Percentiles rank a stretch among this genome's conserved stretches.
Conservation (phyloP, 2,113 vertebrate species). For the Gadus macrocephalus region DNA sequence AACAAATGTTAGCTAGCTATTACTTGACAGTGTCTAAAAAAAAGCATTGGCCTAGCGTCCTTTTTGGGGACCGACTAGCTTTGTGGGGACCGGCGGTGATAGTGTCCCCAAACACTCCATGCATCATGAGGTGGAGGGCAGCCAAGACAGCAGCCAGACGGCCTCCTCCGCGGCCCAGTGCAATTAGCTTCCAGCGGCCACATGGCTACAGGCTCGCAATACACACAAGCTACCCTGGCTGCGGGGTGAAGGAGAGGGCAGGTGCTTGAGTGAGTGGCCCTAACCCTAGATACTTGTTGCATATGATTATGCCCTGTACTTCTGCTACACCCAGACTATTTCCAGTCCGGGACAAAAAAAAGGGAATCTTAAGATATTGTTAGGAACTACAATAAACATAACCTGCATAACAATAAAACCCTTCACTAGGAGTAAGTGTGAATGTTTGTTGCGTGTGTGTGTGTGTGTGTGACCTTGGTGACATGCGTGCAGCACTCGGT, state of each 20-base stretch:
- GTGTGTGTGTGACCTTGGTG: conserved; percentile 74
- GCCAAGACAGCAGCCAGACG: neutral
- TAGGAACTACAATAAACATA: too few relatives aligned
- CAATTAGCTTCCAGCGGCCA: neutral
- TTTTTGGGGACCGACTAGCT: neutral
- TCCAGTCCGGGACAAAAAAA: too few relatives aligned
- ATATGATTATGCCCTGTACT: too few relatives aligned
- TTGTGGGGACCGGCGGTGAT: conserved; percentile 20
- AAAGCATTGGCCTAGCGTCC: too few relatives aligned
- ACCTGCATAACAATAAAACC: neutral
- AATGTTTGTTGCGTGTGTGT: neutral
- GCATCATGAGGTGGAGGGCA: conserved; percentile 39
- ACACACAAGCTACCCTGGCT: neutral
- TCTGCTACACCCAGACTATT: too few relatives aligned
- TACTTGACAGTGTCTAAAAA: neutral
- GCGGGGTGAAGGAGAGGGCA: too few relatives aligned
- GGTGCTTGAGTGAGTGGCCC: too few relatives aligned
- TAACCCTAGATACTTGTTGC: neutral
- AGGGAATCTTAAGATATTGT: too few relatives aligned
- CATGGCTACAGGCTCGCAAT: too few relatives aligned
- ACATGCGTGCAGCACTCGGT: conserved; percentile 76
- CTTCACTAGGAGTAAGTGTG: neutral
- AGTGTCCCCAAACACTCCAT: conserved; percentile 39
- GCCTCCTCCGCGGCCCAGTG: conserved; percentile 9
- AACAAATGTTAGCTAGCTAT: neutral